These are phyloP conservation scores for Schizopygopsis malacanthus DNA, from an alignment of 2,797 vertebrate species.

Conservation along the genomic window DNA sequence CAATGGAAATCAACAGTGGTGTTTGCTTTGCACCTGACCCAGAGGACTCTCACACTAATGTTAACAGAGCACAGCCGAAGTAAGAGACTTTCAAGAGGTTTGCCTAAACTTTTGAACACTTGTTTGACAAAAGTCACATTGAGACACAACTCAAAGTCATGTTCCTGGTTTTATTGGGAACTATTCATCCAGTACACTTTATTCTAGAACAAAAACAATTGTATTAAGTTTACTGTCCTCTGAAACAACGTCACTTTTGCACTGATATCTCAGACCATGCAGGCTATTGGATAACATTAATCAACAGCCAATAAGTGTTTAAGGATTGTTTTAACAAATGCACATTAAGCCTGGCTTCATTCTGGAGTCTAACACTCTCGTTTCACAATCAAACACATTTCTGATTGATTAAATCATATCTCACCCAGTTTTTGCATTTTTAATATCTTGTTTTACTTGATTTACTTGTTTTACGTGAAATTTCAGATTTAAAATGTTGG, in stretches of 20 bases:
- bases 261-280: neutral
- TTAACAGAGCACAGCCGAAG: slow-evolving; percentile 55
- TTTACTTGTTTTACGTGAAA: neutral
- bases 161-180: slow-evolving; percentile 10
- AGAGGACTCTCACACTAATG: slow-evolving; percentile 61
- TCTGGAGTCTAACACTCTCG: neutral
- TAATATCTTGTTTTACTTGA: neutral
- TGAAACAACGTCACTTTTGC: neutral
- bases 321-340: neutral
- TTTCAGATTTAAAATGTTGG: neutral
- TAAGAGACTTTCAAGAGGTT: slow-evolving; percentile 15
- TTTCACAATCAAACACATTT: neutral
- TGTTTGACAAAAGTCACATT: slow-evolving; percentile 30
- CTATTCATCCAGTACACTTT: neutral
- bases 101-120: neutral
- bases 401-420: neutral
- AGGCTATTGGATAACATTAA: neutral
- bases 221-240: neutral
- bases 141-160: neutral
- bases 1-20: slow-evolving; percentile 58
- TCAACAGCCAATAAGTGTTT: neutral
- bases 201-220: neutral
- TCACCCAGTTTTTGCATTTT: no score
- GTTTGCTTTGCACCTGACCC: slow-evolving; percentile 60
- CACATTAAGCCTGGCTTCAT: neutral